phyloP scores from a whole-genome alignment of 2,113 vertebrate genomes.

The Carollia perspicillata region DNA sequence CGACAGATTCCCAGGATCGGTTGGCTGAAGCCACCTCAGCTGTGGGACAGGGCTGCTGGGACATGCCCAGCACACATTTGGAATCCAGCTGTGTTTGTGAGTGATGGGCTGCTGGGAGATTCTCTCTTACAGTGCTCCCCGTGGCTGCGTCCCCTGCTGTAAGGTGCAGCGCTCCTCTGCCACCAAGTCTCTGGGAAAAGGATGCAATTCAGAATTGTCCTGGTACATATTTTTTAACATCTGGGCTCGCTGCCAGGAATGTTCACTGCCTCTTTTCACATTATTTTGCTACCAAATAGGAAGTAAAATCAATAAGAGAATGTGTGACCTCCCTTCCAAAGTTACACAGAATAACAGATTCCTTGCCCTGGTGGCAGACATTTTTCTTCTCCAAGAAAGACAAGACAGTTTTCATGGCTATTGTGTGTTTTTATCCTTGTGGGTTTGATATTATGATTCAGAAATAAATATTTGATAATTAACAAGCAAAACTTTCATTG shows the following conservation, averaged over 20 bases:
- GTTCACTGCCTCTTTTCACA: constrained; percentile 56
- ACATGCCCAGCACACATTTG: background rate
- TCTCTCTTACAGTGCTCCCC: background rate
- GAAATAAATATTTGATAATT: constrained; percentile 8
- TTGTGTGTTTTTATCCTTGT: background rate
- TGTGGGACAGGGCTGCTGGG: background rate
- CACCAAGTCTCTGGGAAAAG: constrained; percentile 42
- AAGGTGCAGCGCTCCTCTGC: background rate
- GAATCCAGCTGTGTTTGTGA: background rate
- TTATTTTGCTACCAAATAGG: constrained; percentile 80
- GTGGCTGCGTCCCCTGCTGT: background rate
- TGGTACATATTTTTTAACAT: constrained; percentile 45
- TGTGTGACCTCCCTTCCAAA: constrained; percentile 73
- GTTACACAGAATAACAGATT: constrained; percentile 69
- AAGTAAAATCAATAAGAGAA: constrained; percentile 80
- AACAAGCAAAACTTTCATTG: constrained; percentile 46
- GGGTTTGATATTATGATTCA: background rate
- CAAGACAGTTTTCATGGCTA: background rate
- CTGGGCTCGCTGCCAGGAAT: constrained; percentile 48
- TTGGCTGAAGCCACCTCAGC: background rate
- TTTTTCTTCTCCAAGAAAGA: constrained; percentile 48
- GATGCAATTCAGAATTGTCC: constrained; percentile 22
- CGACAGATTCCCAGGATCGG: too few relatives aligned
- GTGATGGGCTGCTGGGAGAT: background rate
- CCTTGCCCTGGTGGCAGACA: constrained; percentile 53